Conservation (phyloP, 2,113 vertebrate genomes). For the Myxocyprinus asiaticus region DNA sequence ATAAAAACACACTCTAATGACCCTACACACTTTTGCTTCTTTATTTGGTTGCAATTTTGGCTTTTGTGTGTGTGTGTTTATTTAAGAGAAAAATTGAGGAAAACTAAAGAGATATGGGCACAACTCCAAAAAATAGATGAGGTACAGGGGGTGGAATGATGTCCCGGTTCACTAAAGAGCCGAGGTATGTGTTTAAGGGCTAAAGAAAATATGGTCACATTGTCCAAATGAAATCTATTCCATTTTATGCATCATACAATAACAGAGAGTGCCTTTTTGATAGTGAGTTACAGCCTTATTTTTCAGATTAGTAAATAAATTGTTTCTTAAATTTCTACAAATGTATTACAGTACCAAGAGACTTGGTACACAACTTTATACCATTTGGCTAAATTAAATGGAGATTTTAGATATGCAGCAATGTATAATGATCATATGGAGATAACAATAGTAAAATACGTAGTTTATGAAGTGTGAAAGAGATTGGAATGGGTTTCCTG, state of each 20-base stretch:
- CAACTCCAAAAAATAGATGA: no score
- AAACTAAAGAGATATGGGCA: no score
- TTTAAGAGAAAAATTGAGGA: no score
- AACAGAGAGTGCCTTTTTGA: not conserved
- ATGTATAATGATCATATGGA: constrained; percentile 27
- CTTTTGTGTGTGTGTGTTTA: no score
- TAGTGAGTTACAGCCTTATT: not conserved
- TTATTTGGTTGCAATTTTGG: no score
- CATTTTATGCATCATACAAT: not conserved
- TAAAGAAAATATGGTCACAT: not conserved
- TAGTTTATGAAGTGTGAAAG: constrained; percentile 47
- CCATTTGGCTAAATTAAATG: not conserved
- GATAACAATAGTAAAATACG: constrained; percentile 44
- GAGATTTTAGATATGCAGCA: not conserved
- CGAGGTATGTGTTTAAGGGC: not conserved
- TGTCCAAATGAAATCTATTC: not conserved
- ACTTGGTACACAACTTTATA: not conserved
- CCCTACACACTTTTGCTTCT: no score
- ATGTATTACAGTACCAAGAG: not conserved
- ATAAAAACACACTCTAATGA: no score
- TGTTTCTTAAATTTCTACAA: not conserved
- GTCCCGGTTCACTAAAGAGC: not conserved
- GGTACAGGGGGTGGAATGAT: no score
- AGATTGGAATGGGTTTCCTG: constrained; percentile 15
- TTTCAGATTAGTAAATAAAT: not conserved